These are phyloP conservation scores for Rhogogaster chlorosoma DNA, from an alignment of 2,888 invertebrate genomes.

Conservation along the genomic window DNA sequence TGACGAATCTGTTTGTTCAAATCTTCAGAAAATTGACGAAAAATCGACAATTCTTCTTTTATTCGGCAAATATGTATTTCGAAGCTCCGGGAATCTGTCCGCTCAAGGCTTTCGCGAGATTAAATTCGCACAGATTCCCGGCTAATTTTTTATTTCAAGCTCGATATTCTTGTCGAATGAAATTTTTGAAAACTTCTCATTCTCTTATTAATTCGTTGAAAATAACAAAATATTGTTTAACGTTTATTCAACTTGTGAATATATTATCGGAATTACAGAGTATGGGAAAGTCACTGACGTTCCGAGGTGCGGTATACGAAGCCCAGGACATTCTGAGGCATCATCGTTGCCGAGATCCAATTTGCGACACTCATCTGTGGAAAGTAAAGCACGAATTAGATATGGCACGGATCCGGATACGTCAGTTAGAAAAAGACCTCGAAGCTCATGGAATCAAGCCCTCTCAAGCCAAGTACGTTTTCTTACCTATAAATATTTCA, in stretches of 20 bases:
- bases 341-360: slow-evolving; percentile 88
- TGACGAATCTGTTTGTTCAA: background rate
- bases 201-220: background rate
- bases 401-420: slow-evolving; percentile 90
- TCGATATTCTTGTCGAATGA: background rate
- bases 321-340: slow-evolving; percentile 88
- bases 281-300: slow-evolving; percentile 89
- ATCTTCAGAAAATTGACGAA: background rate
- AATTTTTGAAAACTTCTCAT: background rate
- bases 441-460: slow-evolving; percentile 91
- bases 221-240: background rate
- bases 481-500: background rate
- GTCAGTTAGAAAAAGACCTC: slow-evolving; percentile 92
- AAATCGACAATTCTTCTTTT: background rate
- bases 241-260: no score
- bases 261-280: slow-evolving; percentile 75
- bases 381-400: slow-evolving; percentile 95
- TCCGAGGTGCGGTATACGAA: slow-evolving; percentile 89
- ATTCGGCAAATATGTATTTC: background rate
- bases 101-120: background rate
- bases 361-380: slow-evolving; percentile 92
- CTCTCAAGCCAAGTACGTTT: slow-evolving; percentile 80
- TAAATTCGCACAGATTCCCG: background rate
- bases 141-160: background rate
- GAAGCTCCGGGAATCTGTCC: background rate